Evolutionary conservation across 1,140 invertebrate species (phyloP).

Genomic region (Armadillidium nasatum): DNA sequence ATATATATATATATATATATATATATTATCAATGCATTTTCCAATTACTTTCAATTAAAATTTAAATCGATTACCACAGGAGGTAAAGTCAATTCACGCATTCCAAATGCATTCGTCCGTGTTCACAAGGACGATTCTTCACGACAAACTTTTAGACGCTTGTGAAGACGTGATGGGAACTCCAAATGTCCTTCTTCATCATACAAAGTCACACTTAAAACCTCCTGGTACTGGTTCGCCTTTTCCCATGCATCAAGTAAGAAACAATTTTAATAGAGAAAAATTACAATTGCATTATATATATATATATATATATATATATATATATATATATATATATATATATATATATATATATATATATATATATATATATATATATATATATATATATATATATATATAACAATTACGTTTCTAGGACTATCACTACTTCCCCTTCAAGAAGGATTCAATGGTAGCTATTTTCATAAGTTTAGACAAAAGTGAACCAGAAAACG

Average conservation of each 20-base stretch:
- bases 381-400: too few relatives aligned
- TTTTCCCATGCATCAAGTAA: slow-evolving; percentile 59
- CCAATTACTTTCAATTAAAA: too few relatives aligned
- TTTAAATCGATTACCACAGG: slow-evolving; percentile 12
- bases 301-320: too few relatives aligned
- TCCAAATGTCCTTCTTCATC: slow-evolving; percentile 58
- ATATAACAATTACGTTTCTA: slow-evolving; percentile 42
- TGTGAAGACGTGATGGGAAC: slow-evolving; percentile 59
- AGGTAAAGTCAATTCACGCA: slow-evolving; percentile 57
- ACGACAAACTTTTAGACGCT: slow-evolving; percentile 56
- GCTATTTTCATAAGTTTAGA: slow-evolving; percentile 61
- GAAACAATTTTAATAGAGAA: not conserved
- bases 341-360: too few relatives aligned
- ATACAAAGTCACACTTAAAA: slow-evolving; percentile 61
- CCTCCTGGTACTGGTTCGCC: slow-evolving; percentile 60
- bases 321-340: too few relatives aligned
- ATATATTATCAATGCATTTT: not conserved
- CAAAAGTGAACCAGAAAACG: slow-evolving; percentile 58
- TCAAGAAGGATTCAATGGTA: slow-evolving; percentile 59
- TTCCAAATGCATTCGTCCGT: slow-evolving; percentile 58
- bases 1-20: too few relatives aligned
- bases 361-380: too few relatives aligned
- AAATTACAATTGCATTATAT: too few relatives aligned
- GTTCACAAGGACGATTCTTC: slow-evolving; percentile 56
- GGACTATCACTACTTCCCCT: slow-evolving; percentile 63